Percentiles rank a stretch among this genome's conserved stretches.
These are phyloP conservation scores for Platyscapa corneri DNA, from an alignment of 1,140 invertebrate genomes.

Conservation along the genomic window DNA sequence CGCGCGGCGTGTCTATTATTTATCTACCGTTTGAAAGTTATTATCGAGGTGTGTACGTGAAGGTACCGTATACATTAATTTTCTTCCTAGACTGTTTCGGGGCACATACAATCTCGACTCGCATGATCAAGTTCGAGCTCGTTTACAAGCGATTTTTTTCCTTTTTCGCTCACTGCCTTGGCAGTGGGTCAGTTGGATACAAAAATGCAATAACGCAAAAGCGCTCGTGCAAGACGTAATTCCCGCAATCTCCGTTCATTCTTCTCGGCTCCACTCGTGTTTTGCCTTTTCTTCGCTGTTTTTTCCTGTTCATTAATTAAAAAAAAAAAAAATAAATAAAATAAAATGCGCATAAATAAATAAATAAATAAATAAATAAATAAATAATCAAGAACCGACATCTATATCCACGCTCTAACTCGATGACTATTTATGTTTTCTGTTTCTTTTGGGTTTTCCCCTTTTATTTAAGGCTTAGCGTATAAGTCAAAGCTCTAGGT, in stretches of 20 bases:
- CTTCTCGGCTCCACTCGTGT: neutral
- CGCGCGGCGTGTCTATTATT: slow-evolving; percentile 19
- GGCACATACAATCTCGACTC: slow-evolving; percentile 13
- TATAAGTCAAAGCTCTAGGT: neutral
- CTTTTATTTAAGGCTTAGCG: neutral
- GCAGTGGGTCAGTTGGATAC: slow-evolving; percentile 48
- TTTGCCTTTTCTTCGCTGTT: neutral
- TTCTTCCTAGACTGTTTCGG: neutral
- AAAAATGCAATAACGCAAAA: slow-evolving; percentile 24
- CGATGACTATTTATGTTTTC: slow-evolving; percentile 20
- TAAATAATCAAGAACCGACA: neutral
- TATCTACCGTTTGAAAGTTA: slow-evolving; percentile 36
- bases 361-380: too few species aligned
- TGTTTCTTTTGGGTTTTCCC: neutral
- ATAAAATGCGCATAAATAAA: too few species aligned
- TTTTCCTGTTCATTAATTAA: slow-evolving; percentile 14
- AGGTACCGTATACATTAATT: slow-evolving; percentile 41
- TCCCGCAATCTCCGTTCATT: slow-evolving; percentile 13
- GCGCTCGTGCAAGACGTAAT: slow-evolving; percentile 30
- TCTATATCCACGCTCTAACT: neutral
- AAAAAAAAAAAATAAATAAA: too few species aligned
- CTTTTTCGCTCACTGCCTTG: neutral
- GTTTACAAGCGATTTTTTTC: neutral
- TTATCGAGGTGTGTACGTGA: slow-evolving; percentile 19
- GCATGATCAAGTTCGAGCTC: slow-evolving; percentile 37